Base-by-base conservation (phyloP, 1,140 invertebrate species). In the Magallana gigas region DNA sequence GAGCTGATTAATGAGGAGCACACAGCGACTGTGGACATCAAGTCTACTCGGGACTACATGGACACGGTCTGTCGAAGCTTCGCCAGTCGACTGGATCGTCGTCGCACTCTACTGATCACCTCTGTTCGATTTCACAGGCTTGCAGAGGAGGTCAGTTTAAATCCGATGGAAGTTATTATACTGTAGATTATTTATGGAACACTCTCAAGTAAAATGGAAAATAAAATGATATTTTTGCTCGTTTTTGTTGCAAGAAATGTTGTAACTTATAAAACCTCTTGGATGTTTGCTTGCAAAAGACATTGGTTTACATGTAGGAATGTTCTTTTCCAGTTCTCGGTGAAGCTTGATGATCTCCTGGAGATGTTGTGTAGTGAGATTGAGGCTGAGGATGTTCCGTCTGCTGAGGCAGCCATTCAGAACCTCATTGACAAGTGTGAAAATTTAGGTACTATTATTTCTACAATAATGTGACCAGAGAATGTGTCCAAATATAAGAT, bases 21-120 rank as follows among this genome's bases (percentile, higher is more conserved):
- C 8, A 94, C 96, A 14, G 96, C 96, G 0, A 90, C 92, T 36
- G 89, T 93, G 9, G 94, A 95, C 89, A 92, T 95, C 29, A 89
- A 88, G 71, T 93, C 94, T 57, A 93, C 94, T 83, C 90, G 94
- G 80, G 95, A 95, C 87, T 95, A 95, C 92, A 97, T 97, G 97
- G 96, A 97, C 94, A 97, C 97, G 88, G 96, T 97, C 0, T 97
- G 96, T 90, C 96, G 97, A 83, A 97, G 96, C 91, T 97, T 97
- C 92, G 97, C 97, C 0, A 96, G 96, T 48, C 95, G 97, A n/a
- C 93, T 98, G 80, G 97, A 97, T 91, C 95, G 97, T 62, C 94
- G 97, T 57, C 94, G 97, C 87, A 97, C 97, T 91, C 95, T 97
- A n/a, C 93, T 98, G 8, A 97, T 97, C 68, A 97, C 97, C 5